A percentile compares a stretch with the other conserved stretches of the same genome.
These are phyloP conservation scores for Apodemia zela DNA, from an alignment of 2,888 invertebrate species.

Conservation along the genomic window DNA sequence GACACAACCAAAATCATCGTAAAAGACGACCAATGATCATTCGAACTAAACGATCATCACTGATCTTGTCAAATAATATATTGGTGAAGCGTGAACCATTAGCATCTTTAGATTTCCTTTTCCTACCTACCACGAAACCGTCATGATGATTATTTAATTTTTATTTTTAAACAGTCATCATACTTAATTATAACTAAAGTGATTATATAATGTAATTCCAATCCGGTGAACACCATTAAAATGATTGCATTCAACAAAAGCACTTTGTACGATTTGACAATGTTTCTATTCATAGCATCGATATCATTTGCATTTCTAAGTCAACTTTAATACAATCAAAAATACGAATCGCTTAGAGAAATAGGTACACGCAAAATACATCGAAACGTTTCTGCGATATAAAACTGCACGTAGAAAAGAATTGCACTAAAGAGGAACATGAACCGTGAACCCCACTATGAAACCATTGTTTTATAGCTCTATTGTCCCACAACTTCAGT, in stretches of 20 bases:
- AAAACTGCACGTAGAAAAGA: constrained; percentile 5
- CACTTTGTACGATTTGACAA: background rate
- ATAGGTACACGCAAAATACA: background rate
- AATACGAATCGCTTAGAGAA: background rate
- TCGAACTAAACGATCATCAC: no score
- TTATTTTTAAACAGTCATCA: no score
- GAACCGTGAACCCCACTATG: constrained; percentile 16
- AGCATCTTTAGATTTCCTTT: no score
- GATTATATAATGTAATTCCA: no score
- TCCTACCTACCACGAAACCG: no score
- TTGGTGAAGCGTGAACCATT: no score
- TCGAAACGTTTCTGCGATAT: background rate
- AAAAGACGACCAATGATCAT: no score
- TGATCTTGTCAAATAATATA: no score
- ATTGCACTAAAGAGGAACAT: constrained; percentile 13
- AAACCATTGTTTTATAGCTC: constrained; percentile 15
- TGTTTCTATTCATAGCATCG: background rate
- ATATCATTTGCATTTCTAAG: background rate
- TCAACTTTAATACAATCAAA: background rate
- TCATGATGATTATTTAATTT: no score
- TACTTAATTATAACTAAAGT: no score
- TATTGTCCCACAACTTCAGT: constrained; percentile 13
- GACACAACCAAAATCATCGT: no score
- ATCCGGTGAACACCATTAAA: no score
- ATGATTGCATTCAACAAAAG: background rate